These are phyloP conservation scores for Sitta europaea DNA, from an alignment of 2,113 vertebrate genomes.

Conservation along the genomic window DNA sequence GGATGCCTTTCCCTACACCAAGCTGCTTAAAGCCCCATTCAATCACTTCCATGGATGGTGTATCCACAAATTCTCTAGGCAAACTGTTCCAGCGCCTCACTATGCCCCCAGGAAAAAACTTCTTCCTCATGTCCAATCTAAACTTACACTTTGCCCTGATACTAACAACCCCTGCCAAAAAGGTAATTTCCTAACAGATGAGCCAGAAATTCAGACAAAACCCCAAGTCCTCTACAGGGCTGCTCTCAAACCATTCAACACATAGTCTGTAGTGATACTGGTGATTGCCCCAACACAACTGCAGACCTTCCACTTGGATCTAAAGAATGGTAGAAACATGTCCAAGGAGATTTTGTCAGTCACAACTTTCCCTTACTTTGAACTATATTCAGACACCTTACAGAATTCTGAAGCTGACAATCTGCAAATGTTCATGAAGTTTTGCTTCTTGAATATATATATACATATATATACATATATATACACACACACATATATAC, in stretches of 20 bases:
- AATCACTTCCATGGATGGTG: neutral
- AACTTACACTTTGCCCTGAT: neutral
- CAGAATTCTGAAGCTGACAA: neutral
- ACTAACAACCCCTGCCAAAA: neutral
- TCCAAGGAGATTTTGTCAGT: neutral
- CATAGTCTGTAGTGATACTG: neutral
- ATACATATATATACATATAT: fast-evolving
- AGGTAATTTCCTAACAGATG: neutral
- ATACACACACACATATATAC: neutral
- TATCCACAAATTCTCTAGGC: neutral
- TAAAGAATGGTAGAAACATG: neutral
- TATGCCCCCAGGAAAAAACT: neutral
- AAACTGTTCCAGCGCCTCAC: neutral
- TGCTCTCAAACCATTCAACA: neutral
- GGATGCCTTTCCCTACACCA: neutral
- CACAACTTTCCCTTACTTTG: neutral
- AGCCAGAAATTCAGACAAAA: neutral
- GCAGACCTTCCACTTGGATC: neutral
- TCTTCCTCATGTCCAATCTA: neutral
- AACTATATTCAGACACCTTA: neutral
- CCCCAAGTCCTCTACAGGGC: neutral
- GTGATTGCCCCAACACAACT: neutral
- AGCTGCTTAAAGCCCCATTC: neutral
- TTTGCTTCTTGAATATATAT: neutral
- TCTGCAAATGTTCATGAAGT: neutral